phyloP scores from a whole-genome alignment of 2,888 invertebrate species.

The Tenthredo distinguenda region DNA sequence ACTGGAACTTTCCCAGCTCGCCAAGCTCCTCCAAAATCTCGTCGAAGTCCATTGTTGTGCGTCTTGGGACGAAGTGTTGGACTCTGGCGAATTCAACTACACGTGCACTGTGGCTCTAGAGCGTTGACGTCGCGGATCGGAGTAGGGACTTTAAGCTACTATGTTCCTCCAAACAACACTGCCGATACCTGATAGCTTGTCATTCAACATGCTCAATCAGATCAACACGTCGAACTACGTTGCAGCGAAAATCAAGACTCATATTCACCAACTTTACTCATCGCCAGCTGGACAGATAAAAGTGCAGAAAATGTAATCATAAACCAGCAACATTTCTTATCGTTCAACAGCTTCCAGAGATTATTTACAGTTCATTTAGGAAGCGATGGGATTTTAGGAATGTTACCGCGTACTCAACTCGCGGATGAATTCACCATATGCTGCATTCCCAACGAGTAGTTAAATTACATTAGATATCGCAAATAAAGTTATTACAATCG shows the following conservation, averaged over 20 bases:
- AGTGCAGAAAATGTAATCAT: neutral
- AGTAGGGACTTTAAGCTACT: constrained; percentile 5
- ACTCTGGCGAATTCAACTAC: neutral
- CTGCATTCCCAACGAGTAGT: neutral
- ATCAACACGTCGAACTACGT: neutral
- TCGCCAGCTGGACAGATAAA: neutral
- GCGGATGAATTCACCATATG: neutral
- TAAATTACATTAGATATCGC: neutral
- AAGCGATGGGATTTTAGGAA: neutral
- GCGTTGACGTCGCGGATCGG: neutral
- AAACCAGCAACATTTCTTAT: neutral
- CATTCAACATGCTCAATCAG: neutral
- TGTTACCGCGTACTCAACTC: neutral
- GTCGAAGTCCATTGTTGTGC: constrained; percentile 81
- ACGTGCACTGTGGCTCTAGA: constrained; percentile 6
- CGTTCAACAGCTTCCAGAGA: neutral
- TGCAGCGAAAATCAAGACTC: neutral
- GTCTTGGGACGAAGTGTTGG: constrained; percentile 21
- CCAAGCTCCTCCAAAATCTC: constrained; percentile 82
- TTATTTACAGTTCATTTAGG: neutral
- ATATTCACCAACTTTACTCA: neutral
- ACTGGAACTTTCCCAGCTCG: constrained; percentile 82
- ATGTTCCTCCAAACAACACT: neutral
- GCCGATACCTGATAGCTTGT: neutral
- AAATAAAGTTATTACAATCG: neutral